Evolutionary conservation across 30 jellyfish, hydroid and myxozoan species (phyloP), one percentile per base, ranked within the genome.

Genomic region (Morbakka virulenta): DNA sequence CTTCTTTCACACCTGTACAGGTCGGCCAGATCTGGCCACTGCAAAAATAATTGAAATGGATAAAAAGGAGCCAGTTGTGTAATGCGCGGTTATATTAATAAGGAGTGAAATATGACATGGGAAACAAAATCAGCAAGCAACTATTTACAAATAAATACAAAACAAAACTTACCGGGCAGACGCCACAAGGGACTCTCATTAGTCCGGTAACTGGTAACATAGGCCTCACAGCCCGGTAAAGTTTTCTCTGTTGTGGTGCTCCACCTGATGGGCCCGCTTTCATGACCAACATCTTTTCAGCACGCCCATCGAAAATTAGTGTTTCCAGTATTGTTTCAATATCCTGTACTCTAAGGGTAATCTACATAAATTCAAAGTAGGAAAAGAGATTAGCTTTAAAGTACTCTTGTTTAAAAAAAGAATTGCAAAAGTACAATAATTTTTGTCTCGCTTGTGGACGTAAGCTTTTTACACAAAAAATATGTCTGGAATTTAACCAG

Each of bases 181-280:
- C 85, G 28, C 98, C 98, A 69, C 98, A 92, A 0, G 98, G 98
- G 14, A 92, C 91, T 71, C 89, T 71, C 95, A 92, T 84, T 29
- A 92, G 52, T 0, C 98, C 98, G 11, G 96, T 71, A 3, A 76
- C 94, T 14, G 96, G 96, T 22, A 92, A 1, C 68, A 92, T 24
- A 0, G 95, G 86, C 61, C 86, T 84, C 1, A 86, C 76, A 2
- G 96, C 94, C 23, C 89, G 81, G 76, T 65, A 92, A 25, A 92
- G 75, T 50, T 75, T 85, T 75, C 80, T 92, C 74, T 89, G 97
- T 14, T 52, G 73, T 23, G 71, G 76, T 2, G 84, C 87, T 20
- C 86, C 64, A 4, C 81, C 91, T 17, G 89, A 32, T 30, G 66
- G 32, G 22, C 80, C 81, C 50, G 64, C 0, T 9, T 20, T 62